A percentile compares a stretch with the other conserved stretches of the same genome.
phyloP scores from a whole-genome alignment of 2,113 vertebrate species.

The Pluvialis apricaria region DNA sequence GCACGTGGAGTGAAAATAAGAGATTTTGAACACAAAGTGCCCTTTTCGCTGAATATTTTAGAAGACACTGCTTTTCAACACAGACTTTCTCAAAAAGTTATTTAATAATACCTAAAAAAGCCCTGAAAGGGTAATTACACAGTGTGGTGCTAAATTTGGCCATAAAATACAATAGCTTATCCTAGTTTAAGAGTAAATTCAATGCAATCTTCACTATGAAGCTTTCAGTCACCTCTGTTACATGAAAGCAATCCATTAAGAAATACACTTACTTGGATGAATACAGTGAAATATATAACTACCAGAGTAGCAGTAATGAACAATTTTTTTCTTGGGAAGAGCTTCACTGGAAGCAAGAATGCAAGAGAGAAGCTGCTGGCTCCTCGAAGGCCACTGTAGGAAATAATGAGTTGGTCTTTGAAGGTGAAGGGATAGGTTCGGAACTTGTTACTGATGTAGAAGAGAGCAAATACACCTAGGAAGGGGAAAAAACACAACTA shows the following conservation, averaged over 20 bases:
- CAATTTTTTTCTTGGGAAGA: slow-evolving; percentile 85
- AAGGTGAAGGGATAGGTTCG: slow-evolving; percentile 89
- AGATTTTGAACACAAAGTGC: not conserved
- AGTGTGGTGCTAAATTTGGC: not conserved
- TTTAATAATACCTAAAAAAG: not conserved
- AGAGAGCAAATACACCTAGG: slow-evolving; percentile 89
- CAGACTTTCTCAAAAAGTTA: not conserved
- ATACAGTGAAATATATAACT: slow-evolving; percentile 93
- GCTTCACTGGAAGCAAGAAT: slow-evolving; percentile 85
- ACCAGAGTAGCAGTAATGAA: slow-evolving; percentile 90
- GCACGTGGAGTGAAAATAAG: not conserved
- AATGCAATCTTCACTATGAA: not conserved
- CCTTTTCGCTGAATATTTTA: not conserved
- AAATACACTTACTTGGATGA: slow-evolving; percentile 84
- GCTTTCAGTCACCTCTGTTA: not conserved
- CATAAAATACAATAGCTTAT: not conserved
- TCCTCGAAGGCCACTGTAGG: slow-evolving; percentile 92
- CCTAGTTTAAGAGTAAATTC: not conserved
- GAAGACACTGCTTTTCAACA: not conserved
- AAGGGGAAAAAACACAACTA: not conserved
- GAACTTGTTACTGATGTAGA: slow-evolving; percentile 92
- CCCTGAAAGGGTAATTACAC: not conserved
- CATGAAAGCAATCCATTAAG: not conserved
- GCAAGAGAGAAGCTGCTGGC: slow-evolving; percentile 93
- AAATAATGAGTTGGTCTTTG: slow-evolving; percentile 93